phyloP scores from a whole-genome alignment of 2,797 vertebrate genomes.

The Steatocranus sp. region DNA sequence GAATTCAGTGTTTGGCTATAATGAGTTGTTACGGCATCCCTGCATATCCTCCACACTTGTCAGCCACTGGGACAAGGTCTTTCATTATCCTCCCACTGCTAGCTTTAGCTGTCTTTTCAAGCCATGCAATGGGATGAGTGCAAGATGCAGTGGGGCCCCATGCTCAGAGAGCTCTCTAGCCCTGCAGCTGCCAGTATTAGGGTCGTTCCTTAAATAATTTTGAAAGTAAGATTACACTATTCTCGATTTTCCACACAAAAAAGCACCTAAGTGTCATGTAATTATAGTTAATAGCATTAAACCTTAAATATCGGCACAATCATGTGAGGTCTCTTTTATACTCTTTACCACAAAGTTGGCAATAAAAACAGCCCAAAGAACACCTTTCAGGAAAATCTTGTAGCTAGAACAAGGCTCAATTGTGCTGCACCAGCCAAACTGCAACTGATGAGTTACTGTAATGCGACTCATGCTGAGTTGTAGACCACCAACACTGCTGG shows the following conservation, averaged over 20 bases:
- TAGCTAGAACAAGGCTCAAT: neutral
- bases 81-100: slow-evolving; percentile 49
- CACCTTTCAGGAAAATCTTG: neutral
- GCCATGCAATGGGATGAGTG: slow-evolving; percentile 17
- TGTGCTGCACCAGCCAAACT: neutral
- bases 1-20: slow-evolving; percentile 40
- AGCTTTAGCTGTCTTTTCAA: slow-evolving; percentile 43
- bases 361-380: neutral
- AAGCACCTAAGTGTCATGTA: neutral
- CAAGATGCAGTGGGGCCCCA: slow-evolving; percentile 24
- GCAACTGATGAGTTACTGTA: neutral
- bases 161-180: slow-evolving; percentile 8
- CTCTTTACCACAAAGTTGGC: neutral
- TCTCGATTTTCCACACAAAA: neutral
- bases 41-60: slow-evolving; percentile 57
- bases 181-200: neutral
- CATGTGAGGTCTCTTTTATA: neutral
- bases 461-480: neutral
- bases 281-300: neutral
- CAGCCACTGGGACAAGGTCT: slow-evolving; percentile 42
- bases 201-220: neutral
- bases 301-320: neutral
- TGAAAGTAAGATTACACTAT: neutral
- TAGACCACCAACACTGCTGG: neutral
- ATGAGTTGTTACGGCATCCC: slow-evolving; percentile 47